Evolutionary conservation across 1,140 invertebrate genomes (phyloP), one percentile per base, ranked within the genome.

Genomic region (Bombus ignitus): DNA sequence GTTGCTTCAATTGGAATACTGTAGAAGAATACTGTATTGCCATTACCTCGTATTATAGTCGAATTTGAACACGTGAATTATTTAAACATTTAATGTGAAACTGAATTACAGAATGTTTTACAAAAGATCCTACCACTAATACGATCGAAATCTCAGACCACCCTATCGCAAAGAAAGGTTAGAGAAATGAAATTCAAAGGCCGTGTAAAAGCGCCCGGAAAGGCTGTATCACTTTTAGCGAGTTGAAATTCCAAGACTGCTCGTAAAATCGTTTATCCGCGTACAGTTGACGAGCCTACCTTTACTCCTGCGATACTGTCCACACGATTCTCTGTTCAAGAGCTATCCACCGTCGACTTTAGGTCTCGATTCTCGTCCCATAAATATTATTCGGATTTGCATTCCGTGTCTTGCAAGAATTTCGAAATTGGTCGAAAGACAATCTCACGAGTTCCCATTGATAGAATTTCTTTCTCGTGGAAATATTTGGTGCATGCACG

Each of bases 361-460:
- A 68, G 8, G 3, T 32, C 15, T n/a, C 18, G 18, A 35, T 25
- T 68, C 8, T 35, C 44, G 25, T 12, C 13, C 57, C 22, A 32
- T 66, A 85, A 81, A 74, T 66, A 80, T 76, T 62, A 62, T 28
- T 42, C 81, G 8, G 1, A 53, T 53, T 53, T 47, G n/a, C 71
- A 25, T 87, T 87, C 12, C 62, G 5, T 37, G 22, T 47, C 25
- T 8, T 2, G 15, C 1, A 8, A 35, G 62, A 32, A 32, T 22
- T 22, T 59, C 42, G 28, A 37, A 37, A 6, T 28, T 25, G 9
- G 0, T 35, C 39, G 66, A 13, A 25, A 53, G 35, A 15, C 8
- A 79, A 68, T 79, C 42, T 37, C 22, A 22, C 12, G 32, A 39
- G 25, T 66, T 42, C 32, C 35, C 42, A n/a, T 62, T 18, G 3